These are phyloP conservation scores for Keiferia lycopersicella DNA, from an alignment of 2,888 invertebrate species.

Conservation along the genomic window DNA sequence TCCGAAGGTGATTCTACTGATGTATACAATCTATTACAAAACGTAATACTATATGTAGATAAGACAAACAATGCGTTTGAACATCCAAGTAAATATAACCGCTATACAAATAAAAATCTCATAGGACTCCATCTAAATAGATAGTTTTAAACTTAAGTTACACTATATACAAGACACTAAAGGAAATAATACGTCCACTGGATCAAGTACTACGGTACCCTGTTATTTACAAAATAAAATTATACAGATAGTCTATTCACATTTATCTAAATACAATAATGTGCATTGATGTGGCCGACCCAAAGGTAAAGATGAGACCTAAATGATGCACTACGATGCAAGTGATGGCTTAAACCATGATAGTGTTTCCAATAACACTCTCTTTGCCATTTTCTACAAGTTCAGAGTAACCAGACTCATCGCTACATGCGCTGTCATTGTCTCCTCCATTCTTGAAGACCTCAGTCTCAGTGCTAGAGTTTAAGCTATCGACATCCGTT, in stretches of 20 bases:
- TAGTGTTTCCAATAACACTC: conserved; percentile 74
- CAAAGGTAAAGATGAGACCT: conserved; percentile 18
- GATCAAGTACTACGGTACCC: conserved; percentile 42
- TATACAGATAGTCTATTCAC: conserved; percentile 34
- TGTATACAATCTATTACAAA: conserved; percentile 34
- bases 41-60: conserved; percentile 42
- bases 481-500: conserved; percentile 66
- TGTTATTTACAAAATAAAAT: conserved; percentile 40
- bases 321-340: conserved; percentile 10
- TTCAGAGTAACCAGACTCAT: conserved; percentile 96
- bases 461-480: conserved; percentile 71
- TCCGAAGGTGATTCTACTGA: conserved; percentile 33
- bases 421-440: conserved; percentile 91
- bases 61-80: conserved; percentile 34
- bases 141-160: conserved; percentile 36
- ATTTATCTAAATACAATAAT: conserved; percentile 38
- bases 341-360: conserved; percentile 57
- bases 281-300: conserved; percentile 45
- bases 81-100: conserved; percentile 33
- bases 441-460: conserved; percentile 80
- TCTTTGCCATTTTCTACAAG: conserved; percentile 79
- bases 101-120: conserved; percentile 30
- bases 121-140: conserved; percentile 25
- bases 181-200: conserved; percentile 56
- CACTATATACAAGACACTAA: conserved; percentile 68